phyloP scores from a whole-genome alignment of 2,797 vertebrate genomes.

The Vespertilio murinus region DNA sequence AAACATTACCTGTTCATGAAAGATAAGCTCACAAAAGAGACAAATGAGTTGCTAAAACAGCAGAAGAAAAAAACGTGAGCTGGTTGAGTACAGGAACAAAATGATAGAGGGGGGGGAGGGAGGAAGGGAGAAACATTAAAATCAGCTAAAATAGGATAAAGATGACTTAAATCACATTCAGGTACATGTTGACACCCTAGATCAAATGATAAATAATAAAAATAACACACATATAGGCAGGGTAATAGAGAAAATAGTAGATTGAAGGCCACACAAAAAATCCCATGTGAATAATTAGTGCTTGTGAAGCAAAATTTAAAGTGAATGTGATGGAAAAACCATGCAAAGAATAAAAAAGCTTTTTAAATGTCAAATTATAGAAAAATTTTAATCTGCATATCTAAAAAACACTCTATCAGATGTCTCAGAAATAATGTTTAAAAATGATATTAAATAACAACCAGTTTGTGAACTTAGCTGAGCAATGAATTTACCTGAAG shows the following conservation, averaged over 20 bases:
- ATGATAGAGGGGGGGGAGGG: neutral
- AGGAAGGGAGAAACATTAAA: neutral
- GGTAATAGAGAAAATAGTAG: neutral
- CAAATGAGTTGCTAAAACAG: neutral
- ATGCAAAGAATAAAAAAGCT: neutral
- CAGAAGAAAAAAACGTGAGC: neutral
- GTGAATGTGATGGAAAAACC: neutral
- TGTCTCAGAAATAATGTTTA: neutral
- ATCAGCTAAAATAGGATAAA: neutral
- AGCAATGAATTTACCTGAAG: neutral
- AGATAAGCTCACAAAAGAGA: neutral
- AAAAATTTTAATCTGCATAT: neutral
- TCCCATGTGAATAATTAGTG: neutral
- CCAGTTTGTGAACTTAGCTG: neutral
- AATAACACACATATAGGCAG: neutral
- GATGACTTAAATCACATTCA: slow-evolving; percentile 31
- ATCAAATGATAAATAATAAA: neutral
- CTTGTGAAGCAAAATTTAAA: neutral
- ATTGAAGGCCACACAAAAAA: neutral
- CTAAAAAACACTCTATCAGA: neutral
- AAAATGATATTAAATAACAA: neutral
- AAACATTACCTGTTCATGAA: neutral
- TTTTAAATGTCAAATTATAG: neutral
- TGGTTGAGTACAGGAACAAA: neutral
- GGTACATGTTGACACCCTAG: neutral